These are phyloP conservation scores for Thymelicus sylvestris DNA, from an alignment of 2,888 invertebrate species.

Conservation along the genomic window DNA sequence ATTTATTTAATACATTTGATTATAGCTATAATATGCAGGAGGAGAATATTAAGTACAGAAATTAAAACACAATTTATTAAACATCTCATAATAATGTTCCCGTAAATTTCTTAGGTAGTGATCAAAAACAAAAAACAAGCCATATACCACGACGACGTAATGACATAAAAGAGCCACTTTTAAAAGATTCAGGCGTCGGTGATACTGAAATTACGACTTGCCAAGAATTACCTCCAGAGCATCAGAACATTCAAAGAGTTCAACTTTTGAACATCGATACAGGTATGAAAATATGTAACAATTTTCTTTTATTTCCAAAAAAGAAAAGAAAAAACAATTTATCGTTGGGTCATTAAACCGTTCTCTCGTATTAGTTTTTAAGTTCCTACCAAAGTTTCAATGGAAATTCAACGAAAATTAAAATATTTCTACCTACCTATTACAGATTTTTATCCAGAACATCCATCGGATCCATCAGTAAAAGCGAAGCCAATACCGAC, in stretches of 20 bases:
- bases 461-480: constrained; percentile 44
- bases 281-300: constrained; percentile 48
- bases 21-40: too few species aligned
- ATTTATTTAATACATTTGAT: too few species aligned
- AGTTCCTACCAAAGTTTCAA: not conserved
- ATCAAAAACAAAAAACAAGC: constrained; percentile 53
- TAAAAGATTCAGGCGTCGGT: constrained; percentile 37
- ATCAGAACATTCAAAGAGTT: constrained; percentile 58
- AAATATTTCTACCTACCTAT: not conserved
- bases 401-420: too few species aligned
- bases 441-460: constrained; percentile 55
- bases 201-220: constrained; percentile 17
- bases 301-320: too few species aligned
- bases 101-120: constrained; percentile 2
- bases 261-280: constrained; percentile 55
- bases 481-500: constrained; percentile 61
- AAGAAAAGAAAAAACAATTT: too few species aligned
- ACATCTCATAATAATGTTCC: not conserved
- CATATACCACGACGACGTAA: constrained; percentile 56
- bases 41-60: too few species aligned
- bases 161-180: constrained; percentile 38
- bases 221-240: constrained; percentile 40
- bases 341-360: too few species aligned
- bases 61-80: not conserved
- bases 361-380: too few species aligned